Evolutionary conservation across 1,140 invertebrate genomes (phyloP), one percentile per base, ranked within the genome.

Genomic region (Drosophila lini): DNA sequence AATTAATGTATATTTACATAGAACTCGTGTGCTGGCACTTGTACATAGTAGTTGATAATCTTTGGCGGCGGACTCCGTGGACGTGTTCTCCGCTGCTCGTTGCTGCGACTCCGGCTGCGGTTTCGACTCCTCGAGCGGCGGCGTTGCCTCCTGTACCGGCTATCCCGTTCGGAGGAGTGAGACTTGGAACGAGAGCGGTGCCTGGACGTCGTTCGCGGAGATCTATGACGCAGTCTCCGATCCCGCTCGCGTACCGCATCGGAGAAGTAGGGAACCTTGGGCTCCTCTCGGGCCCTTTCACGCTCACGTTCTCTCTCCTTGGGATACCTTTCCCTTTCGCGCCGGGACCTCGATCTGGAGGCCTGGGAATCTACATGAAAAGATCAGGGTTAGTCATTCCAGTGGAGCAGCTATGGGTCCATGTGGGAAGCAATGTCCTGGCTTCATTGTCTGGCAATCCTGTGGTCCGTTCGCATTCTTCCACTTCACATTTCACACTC

Each of bases 181-280:
- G 80, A 81, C 41, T 57, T 50, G 16, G 78, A 64, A n/a, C 64
- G 41, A 16, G 22, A 28, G 22, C 75, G 77, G 0, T 40, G 58
- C 34, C 44, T 44, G 25, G n/a, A 34, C 32, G 63, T 38, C 32
- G 74, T 15, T 19, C 45, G 34, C 13, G 74, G 47, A 10, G 80
- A 40, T 40, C 70, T 60, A 0, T 36, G 52, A 3, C 59, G 69
- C 34, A 74, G 16, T 13, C 52, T 77, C 6, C 82, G 70, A 52
- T 86, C 80, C 13, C 63, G 60, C 44, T 86, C 82, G 5, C 82
- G 76, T 3, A 5, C 32, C 0, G 42, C 69, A 40, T 86, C 76
- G 0, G 67, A n/a, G n/a, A 88, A 86, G 34, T 86, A 86, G 8
- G 82, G 83, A n/a, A 86, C 13, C 67, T 81, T 81, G 0, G 63